Base-by-base conservation (phyloP, 2,797 vertebrate species). In the Urosaurus nigricauda region DNA sequence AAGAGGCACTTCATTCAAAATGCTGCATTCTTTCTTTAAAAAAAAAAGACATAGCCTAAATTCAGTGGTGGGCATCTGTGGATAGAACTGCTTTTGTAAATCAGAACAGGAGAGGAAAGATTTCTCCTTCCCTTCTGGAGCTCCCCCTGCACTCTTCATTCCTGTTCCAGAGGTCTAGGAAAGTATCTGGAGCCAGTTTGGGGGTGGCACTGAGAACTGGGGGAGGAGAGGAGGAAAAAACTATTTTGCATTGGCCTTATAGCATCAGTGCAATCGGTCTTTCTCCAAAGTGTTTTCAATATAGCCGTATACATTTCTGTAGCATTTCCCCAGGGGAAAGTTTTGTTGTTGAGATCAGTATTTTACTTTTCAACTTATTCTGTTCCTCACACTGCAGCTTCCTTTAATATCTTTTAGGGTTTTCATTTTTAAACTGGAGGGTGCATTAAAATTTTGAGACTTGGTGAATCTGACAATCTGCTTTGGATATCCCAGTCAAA, bases 1-100 rank as follows among this genome's bases (percentile, higher is more conserved):
- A 87, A 90, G 0, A 88, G 90, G 85, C 60, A 32, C 77, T 47
- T 40, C 26, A 85, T 21, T 56, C 32, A 53, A 19, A 14, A 85
- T 3, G 6, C 5, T 29, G 29, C 53, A 74, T 58, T 17, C 70
- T 56, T 37, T 84, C 12, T 84, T 35, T 43, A n/a, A n/a, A n/a
- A 68, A 32, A 68, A 6, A 68, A 68, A 65, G 24, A 7, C 4
- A 29, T 26, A 29, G 26, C 26, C 26, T 68, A 68, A 29, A 32
- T 68, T 68, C 26, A 68, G 1, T 29, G 65, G 65, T 7, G 29
- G 24, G 29, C 65, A 68, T 29, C 29, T 68, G 24, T 3, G 29
- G 65, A 68, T 68, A 26, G 65, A 68, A 68, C 26, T 29, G 65
- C 26, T 68, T 68, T 68, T 68, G 24, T 26, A 24, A 65, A 12